These are phyloP conservation scores for Limnodromus scolopaceus DNA, from an alignment of 2,797 vertebrate species.

Conservation along the genomic window DNA sequence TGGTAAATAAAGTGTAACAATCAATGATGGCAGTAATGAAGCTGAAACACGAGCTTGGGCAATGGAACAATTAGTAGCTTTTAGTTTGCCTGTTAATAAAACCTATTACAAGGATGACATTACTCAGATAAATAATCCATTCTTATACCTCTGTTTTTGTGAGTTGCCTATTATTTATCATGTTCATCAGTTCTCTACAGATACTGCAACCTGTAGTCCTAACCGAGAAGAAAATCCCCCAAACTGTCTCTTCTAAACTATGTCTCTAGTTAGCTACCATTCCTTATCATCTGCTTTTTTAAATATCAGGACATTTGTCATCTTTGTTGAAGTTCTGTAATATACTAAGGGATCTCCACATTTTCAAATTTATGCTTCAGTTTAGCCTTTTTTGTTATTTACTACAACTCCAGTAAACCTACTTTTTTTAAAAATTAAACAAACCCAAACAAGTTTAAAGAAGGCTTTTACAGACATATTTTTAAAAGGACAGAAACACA, in stretches of 20 bases:
- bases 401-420: neutral
- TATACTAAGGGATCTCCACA: neutral
- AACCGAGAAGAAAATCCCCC: neutral
- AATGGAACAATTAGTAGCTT: neutral
- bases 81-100: neutral
- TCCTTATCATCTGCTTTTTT: neutral
- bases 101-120: neutral
- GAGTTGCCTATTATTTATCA: neutral
- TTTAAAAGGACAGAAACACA: neutral
- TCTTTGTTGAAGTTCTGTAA: neutral
- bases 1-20: neutral
- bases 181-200: neutral
- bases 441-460: neutral
- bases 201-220: neutral
- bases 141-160: neutral
- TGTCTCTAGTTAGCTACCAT: neutral
- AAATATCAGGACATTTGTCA: neutral
- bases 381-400: neutral
- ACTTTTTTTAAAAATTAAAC: neutral
- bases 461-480: neutral
- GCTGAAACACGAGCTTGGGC: neutral
- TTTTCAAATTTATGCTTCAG: neutral
- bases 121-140: neutral
- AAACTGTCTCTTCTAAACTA: neutral
- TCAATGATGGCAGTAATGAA: neutral